A percentile compares a stretch with the other conserved stretches of the same genome.
Conservation (phyloP, 2,888 invertebrate genomes). For the Drosophila nr. fundita region DNA sequence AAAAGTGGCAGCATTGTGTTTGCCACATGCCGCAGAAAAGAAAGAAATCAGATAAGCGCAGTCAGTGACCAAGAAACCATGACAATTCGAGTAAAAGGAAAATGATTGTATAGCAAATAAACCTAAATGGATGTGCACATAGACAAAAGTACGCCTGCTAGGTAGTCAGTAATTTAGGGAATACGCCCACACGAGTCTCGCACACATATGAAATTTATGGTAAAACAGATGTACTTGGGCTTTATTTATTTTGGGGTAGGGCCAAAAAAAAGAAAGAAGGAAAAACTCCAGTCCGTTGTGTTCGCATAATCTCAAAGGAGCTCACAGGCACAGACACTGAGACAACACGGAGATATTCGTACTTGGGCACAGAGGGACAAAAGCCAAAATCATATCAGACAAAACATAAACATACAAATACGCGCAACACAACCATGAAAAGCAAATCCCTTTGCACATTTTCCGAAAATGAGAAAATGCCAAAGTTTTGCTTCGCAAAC, state of each 20-base stretch:
- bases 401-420: slow-evolving; percentile 75
- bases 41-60: slow-evolving; percentile 28
- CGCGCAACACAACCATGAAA: slow-evolving; percentile 73
- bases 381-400: slow-evolving; percentile 77
- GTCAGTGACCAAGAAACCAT: slow-evolving; percentile 28
- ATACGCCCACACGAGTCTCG: slow-evolving; percentile 32
- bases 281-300: slow-evolving; percentile 27
- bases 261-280: neutral
- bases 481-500: slow-evolving; percentile 70
- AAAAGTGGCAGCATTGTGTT: neutral
- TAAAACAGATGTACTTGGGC: slow-evolving; percentile 78
- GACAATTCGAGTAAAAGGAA: slow-evolving; percentile 5
- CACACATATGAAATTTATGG: slow-evolving; percentile 69
- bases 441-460: slow-evolving; percentile 81
- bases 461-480: slow-evolving; percentile 81
- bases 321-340: slow-evolving; percentile 34
- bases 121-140: slow-evolving; percentile 4
- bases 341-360: slow-evolving; percentile 25
- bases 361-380: slow-evolving; percentile 48
- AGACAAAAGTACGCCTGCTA: slow-evolving; percentile 14
- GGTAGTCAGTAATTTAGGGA: slow-evolving; percentile 48
- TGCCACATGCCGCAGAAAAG: neutral
- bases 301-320: slow-evolving; percentile 70
- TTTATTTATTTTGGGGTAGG: slow-evolving; percentile 66
- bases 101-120: slow-evolving; percentile 13